phyloP scores from a whole-genome alignment of 2,113 vertebrate species.

The Varanus komodoensis region DNA sequence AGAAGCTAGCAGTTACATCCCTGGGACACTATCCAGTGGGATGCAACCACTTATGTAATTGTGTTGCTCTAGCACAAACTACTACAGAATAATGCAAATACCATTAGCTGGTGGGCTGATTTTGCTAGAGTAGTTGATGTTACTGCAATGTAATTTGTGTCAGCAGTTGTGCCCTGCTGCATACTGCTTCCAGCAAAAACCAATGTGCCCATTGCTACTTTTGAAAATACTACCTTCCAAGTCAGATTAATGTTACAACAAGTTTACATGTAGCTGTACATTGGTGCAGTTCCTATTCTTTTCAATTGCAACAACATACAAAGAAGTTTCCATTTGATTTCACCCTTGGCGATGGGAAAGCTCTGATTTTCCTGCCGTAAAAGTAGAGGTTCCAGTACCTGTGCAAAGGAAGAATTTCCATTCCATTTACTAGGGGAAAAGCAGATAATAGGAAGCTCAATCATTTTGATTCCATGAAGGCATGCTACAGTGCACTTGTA shows the following conservation, averaged over 20 bases:
- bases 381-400: neutral
- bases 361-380: slow-evolving; percentile 21
- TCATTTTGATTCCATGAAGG: slow-evolving; percentile 16
- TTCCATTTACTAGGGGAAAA: neutral
- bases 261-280: neutral
- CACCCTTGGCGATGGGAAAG: neutral
- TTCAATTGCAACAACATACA: neutral
- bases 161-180: too few relatives aligned
- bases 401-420: neutral
- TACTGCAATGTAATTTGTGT: too few relatives aligned
- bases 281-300: neutral
- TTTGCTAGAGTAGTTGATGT: too few relatives aligned
- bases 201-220: accelerated
- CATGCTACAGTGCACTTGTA: neutral
- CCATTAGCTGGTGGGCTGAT: too few relatives aligned
- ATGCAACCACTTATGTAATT: too few relatives aligned
- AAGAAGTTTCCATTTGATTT: neutral
- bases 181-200: neutral
- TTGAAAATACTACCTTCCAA: neutral
- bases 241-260: neutral
- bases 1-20: neutral
- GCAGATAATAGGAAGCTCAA: neutral
- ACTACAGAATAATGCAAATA: too few relatives aligned
- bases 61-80: too few relatives aligned
- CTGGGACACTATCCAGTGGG: neutral